Evolutionary conservation across 2,797 vertebrate genomes (phyloP).

Genomic region (Prunella strophiata): DNA sequence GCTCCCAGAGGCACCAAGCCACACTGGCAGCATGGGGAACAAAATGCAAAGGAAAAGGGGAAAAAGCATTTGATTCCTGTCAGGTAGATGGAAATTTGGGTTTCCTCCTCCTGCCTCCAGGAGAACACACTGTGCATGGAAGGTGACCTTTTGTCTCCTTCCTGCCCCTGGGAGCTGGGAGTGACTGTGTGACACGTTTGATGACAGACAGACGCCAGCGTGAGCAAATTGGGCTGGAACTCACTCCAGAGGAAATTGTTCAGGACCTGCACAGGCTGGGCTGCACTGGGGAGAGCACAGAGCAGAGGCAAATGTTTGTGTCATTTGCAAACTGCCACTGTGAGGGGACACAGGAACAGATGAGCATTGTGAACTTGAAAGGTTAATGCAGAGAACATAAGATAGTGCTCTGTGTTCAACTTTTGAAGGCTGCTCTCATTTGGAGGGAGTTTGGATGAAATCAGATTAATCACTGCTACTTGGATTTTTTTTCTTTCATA

Average conservation of each 20-base stretch:
- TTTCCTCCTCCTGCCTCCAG: neutral
- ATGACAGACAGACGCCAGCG: slow-evolving; percentile 30
- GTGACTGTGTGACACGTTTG: neutral
- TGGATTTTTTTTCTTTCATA: neutral
- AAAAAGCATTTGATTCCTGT: rapidly evolving
- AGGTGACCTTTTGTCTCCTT: slow-evolving; percentile 43
- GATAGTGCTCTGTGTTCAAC: neutral
- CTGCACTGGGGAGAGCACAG: neutral
- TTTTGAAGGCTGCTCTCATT: neutral
- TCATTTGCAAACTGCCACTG: neutral
- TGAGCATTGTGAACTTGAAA: slow-evolving; percentile 5
- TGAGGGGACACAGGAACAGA: neutral
- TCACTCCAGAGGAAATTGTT: slow-evolving; percentile 36
- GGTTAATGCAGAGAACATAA: neutral
- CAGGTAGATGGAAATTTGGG: neutral
- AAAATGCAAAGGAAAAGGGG: neutral
- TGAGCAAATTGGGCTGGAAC: slow-evolving; percentile 43
- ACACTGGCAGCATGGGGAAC: rapidly evolving
- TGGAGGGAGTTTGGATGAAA: neutral
- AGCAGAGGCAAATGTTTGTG: slow-evolving; percentile 17
- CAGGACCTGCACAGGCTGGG: neutral
- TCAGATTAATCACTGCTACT: neutral
- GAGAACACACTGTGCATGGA: neutral
- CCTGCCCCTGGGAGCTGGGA: neutral
- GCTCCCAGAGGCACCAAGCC: neutral